Evolutionary conservation across 2,888 invertebrate species (phyloP).

Genomic region (Oxyteleia sp.): DNA sequence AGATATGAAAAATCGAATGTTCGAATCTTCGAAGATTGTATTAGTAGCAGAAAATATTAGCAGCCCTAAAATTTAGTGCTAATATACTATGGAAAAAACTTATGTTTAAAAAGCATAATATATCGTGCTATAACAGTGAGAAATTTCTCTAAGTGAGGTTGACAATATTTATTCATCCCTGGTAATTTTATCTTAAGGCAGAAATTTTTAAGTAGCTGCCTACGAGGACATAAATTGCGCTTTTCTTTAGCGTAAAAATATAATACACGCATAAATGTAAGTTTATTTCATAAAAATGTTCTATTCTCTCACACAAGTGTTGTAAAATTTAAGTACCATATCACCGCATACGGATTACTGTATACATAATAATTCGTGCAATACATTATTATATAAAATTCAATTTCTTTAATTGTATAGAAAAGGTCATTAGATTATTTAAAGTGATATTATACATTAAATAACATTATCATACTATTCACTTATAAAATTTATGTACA

Average conservation of each 20-base stretch:
- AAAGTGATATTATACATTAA: neutral
- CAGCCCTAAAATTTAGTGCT: no score
- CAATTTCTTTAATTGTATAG: neutral
- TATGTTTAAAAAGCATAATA: no score
- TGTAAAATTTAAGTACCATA: conserved; percentile 50
- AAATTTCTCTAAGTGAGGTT: no score
- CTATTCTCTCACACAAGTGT: conserved; percentile 12
- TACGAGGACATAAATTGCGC: conserved; percentile 12
- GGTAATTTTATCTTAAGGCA: conserved; percentile 3
- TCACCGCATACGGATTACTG: conserved; percentile 48
- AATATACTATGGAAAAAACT: no score
- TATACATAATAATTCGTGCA: conserved; percentile 2
- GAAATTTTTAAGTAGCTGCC: conserved; percentile 14
- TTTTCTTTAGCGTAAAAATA: conserved; percentile 2
- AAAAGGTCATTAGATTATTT: neutral
- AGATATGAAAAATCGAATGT: no score
- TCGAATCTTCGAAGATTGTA: no score
- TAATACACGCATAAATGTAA: conserved; percentile 9
- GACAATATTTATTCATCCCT: no score
- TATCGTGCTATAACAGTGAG: no score
- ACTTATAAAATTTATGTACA: neutral
- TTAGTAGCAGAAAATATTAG: no score
- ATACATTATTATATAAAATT: conserved; percentile 6
- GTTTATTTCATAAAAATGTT: conserved; percentile 1
- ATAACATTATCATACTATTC: neutral